These are phyloP conservation scores for Limnothrissa miodon DNA, from an alignment of 2,113 vertebrate species.

Conservation along the genomic window DNA sequence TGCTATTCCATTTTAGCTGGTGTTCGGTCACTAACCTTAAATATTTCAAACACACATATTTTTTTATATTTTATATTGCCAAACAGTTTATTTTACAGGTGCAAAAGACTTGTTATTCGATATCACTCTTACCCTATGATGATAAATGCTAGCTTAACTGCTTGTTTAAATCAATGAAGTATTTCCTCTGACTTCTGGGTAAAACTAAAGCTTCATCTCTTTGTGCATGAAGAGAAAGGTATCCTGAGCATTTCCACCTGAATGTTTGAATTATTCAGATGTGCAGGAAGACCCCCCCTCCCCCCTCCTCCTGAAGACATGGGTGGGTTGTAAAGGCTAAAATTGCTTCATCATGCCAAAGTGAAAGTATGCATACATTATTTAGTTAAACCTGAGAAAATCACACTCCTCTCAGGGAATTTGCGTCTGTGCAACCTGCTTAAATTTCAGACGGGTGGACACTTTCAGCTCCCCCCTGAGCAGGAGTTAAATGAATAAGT, in stretches of 20 bases:
- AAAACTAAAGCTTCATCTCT: slow-evolving; percentile 21
- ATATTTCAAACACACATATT: not conserved
- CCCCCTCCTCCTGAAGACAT: slow-evolving; percentile 68
- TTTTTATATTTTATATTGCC: not conserved
- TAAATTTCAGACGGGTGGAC: slow-evolving; percentile 80
- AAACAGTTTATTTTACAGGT: not conserved
- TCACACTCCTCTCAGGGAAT: slow-evolving; percentile 80
- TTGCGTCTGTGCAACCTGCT: slow-evolving; percentile 76
- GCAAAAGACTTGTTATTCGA: not conserved
- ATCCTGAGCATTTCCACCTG: slow-evolving; percentile 88
- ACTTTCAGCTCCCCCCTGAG: slow-evolving; percentile 38
- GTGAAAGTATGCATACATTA: slow-evolving; percentile 95
- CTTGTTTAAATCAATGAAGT: not conserved
- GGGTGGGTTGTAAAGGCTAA: slow-evolving; percentile 89
- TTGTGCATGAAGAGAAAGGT: slow-evolving; percentile 59
- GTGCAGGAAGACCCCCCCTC: slow-evolving; percentile 85
- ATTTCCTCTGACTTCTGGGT: not conserved
- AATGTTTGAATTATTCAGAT: slow-evolving; percentile 92
- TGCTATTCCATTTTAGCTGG: not conserved
- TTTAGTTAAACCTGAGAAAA: slow-evolving; percentile 93
- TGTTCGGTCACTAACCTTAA: not conserved
- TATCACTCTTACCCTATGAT: too few species aligned
- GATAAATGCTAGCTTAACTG: slow-evolving; percentile 16
- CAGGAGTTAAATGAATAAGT: slow-evolving; percentile 40
- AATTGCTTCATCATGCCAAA: slow-evolving; percentile 97